phyloP scores from a whole-genome alignment of 2,888 invertebrate genomes.

The Lydus trimaculatus region DNA sequence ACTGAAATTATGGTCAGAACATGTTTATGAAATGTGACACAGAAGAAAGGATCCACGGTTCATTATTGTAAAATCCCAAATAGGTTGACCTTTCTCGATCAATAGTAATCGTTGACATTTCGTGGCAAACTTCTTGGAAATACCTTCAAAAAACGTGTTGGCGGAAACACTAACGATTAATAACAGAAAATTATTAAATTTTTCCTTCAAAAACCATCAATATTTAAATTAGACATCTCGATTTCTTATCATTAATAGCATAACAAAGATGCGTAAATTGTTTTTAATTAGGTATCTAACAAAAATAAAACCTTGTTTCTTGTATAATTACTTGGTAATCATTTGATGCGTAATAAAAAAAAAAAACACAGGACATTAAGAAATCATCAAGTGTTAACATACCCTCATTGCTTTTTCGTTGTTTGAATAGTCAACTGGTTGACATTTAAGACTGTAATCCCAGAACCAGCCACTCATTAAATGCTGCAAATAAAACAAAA shows the following conservation, averaged over 20 bases:
- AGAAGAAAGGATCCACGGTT: no score
- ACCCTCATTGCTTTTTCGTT: conserved; percentile 85
- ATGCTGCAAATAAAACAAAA: conserved; percentile 69
- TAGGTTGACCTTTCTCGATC: no score
- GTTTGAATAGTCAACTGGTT: conserved; percentile 93
- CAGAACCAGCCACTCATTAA: conserved; percentile 91
- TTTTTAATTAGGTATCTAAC: neutral
- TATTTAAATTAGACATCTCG: neutral
- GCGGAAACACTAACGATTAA: neutral
- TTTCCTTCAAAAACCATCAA: neutral
- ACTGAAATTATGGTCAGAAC: no score
- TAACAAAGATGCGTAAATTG: neutral
- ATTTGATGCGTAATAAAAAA: neutral
- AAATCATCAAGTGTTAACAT: conserved; percentile 57
- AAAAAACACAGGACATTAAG: neutral
- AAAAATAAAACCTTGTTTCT: neutral
- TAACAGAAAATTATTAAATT: neutral
- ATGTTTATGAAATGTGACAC: no score
- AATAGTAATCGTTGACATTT: no score
- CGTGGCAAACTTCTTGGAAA: no score
- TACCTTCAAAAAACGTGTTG: neutral
- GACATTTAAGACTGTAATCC: conserved; percentile 90
- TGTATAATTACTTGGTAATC: neutral
- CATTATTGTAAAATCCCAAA: no score
- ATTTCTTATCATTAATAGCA: no score